Evolutionary conservation across 2,113 vertebrate genomes (phyloP), one percentile per base, ranked within the genome.

Genomic region (Coptodon bakossiorum): DNA sequence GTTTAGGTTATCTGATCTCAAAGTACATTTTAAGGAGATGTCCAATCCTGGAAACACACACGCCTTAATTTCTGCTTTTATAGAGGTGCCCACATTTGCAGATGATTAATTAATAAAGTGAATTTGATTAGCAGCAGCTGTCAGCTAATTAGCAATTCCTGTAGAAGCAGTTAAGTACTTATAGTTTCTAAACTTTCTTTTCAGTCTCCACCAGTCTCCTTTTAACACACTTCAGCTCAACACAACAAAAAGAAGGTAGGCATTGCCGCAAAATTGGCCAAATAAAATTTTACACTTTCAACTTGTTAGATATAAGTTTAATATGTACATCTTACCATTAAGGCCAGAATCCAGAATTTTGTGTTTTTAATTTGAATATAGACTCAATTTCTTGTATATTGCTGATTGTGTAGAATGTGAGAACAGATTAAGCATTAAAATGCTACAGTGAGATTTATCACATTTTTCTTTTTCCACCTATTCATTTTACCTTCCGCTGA

Each of bases 21-120:
- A 22, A 40, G 36, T 22, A 40, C 19, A 24, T 71, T 43, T 71
- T 40, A 68, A 68, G 11, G 63, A 68, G 66, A 71, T 14, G n/a
- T 24, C 7, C 36, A 40, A n/a, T 0, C 19, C 63, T 43, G 0
- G 1, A 43, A 43, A 2, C 12, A 43, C 5, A 40, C n/a, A 24
- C 1, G 1, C 10, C 6, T 13, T 38, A 22, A 2, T 38, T 36
- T 38, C 34, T 66, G 61, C 34, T 66, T 66, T 38, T 38, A 38
- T 3, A 66, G 34, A 66, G 10, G 34, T 22, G 19, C 6, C 9
- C 29, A 34, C 59, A 36, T 19, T 19, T 63, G 16, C 17, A 34
- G 31, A 63, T 63, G 59, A 63, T 66, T 22, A 66, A 66, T 38
- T 66, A 13, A 38, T 22, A 1, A 66, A 38, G 34, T 66, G 17